Evolutionary conservation across 2,113 vertebrate species (phyloP).

Genomic region (Ctenodactylus gundi): DNA sequence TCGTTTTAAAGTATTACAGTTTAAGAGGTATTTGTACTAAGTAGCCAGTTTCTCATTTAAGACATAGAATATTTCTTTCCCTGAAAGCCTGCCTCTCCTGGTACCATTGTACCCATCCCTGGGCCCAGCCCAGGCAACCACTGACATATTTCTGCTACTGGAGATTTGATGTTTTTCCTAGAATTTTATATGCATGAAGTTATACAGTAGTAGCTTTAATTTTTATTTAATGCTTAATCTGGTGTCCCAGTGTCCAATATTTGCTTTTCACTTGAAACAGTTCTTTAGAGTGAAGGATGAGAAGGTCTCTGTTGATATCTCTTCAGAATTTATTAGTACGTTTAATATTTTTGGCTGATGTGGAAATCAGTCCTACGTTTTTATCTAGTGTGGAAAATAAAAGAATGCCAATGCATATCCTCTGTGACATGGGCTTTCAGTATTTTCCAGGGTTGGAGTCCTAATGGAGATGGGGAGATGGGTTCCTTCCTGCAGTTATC

Average conservation of each 20-base stretch:
- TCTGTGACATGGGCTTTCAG: neutral
- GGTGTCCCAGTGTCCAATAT: neutral
- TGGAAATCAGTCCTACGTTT: neutral
- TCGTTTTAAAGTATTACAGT: neutral
- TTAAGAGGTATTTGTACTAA: neutral
- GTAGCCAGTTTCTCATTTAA: neutral
- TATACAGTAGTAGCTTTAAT: neutral
- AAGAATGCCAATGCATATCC: neutral
- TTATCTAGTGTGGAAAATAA: neutral
- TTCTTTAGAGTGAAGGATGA: neutral
- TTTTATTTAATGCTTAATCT: neutral
- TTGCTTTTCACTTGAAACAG: neutral
- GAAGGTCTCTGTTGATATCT: neutral
- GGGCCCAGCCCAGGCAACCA: neutral
- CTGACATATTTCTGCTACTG: neutral
- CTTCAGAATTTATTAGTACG: neutral
- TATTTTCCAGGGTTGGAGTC: neutral
- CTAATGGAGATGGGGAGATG: neutral
- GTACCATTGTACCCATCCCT: accelerated
- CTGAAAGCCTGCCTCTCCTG: neutral
- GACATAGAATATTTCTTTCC: neutral
- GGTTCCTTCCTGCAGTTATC: neutral
- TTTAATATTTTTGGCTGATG: too few species aligned
- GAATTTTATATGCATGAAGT: neutral
- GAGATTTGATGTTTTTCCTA: neutral